Conservation (phyloP, 2,113 vertebrate genomes). For the Cygnus buccinator region DNA sequence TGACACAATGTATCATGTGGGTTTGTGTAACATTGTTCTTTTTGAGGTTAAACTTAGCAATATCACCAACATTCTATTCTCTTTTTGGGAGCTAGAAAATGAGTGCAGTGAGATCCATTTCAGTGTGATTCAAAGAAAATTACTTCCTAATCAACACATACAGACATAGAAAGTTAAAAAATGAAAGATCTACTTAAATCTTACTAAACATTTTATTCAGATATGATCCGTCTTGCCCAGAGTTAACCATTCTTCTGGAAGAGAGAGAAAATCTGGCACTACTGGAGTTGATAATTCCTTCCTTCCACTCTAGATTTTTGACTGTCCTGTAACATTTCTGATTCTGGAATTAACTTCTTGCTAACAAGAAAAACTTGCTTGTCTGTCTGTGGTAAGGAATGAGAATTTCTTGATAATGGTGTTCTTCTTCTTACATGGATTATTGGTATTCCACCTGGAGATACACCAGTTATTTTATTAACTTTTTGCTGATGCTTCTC, state of each 20-base stretch:
- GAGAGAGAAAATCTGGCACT: neutral
- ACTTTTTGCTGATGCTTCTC: neutral
- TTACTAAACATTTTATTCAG: neutral
- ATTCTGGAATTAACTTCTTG: neutral
- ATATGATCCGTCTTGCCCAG: neutral
- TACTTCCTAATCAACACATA: neutral
- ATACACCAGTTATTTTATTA: neutral
- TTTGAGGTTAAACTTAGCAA: neutral
- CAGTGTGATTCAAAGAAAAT: neutral
- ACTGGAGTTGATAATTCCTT: neutral
- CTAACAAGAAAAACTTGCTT: neutral
- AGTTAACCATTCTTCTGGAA: neutral
- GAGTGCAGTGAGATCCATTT: neutral
- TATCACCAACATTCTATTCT: neutral
- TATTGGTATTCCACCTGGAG: neutral
- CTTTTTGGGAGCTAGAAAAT: neutral
- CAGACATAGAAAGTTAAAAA: neutral
- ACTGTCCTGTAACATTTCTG: neutral
- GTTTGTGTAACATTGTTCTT: neutral
- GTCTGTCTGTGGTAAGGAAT: neutral
- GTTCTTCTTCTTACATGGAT: neutral
- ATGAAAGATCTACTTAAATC: neutral
- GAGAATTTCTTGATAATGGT: neutral
- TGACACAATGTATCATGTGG: too few species aligned
- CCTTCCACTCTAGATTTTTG: neutral